Evolutionary conservation across 1,140 invertebrate species (phyloP).

Genomic region (Pseudomyrmex sp.): DNA sequence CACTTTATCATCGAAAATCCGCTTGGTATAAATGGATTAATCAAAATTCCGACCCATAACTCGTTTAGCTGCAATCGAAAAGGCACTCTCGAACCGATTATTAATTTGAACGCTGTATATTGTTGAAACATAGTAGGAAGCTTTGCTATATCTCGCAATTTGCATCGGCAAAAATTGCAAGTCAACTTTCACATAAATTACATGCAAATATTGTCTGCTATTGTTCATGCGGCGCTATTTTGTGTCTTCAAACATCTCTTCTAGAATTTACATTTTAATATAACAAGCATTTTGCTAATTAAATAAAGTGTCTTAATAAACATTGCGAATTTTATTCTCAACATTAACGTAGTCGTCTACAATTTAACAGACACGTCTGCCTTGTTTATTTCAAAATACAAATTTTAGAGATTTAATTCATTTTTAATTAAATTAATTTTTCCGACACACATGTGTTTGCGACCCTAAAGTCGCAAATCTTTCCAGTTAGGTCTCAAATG

Average conservation of each 20-base stretch:
- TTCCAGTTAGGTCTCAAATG: background rate
- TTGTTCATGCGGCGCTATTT: background rate
- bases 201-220: background rate
- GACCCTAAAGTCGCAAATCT: background rate
- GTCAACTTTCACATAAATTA: conserved; percentile 51
- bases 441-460: background rate
- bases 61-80: conserved; percentile 30
- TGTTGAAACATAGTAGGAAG: conserved; percentile 27
- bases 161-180: conserved; percentile 15
- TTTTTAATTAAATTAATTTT: background rate
- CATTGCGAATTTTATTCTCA: too few relatives aligned
- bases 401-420: background rate
- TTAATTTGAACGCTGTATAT: conserved; percentile 39
- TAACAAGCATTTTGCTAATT: too few relatives aligned
- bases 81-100: conserved; percentile 20
- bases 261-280: background rate
- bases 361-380: too few relatives aligned
- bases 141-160: conserved; percentile 14
- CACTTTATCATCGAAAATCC: conserved; percentile 46
- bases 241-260: background rate
- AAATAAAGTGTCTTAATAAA: too few relatives aligned
- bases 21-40: conserved; percentile 38
- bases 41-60: conserved; percentile 40
- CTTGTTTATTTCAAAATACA: background rate
- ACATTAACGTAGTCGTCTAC: too few relatives aligned